Base-by-base conservation (phyloP, 2,888 invertebrate species). In the Lepidochitona cinerea region DNA sequence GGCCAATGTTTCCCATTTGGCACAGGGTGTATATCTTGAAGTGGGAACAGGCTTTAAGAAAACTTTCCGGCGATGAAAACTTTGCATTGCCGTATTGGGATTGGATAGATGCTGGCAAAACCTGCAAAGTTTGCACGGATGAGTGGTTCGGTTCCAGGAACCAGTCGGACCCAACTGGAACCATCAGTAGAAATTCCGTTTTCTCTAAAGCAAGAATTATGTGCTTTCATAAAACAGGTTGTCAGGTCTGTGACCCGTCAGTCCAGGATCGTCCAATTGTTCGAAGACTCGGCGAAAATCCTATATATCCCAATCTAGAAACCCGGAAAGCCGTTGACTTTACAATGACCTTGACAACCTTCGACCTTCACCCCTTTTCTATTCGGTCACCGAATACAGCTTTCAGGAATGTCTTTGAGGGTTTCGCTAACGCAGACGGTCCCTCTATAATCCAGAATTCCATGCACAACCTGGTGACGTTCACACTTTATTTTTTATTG, bases 71-170 rank as follows among this genome's bases (percentile, higher is more conserved):
- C 33, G 66, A 66, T 26, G 37, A 36, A 18, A 23, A 18, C 3
- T 66, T 66, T 37, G 2, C 68, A 18, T 37, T 74, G 7, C 74
- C 74, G n/a, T 74, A 74, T 35, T 74, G 74, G 74, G 68, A 74
- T 41, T 74, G 74, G 74, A 68, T 37, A 5, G 70, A 73, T 37
- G 29, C 68, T 23, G 49, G 49, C 37, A n/a, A 41, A 32, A 12
- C 23, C 18, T 68, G 68, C 33, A 49, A 68, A 14, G 32, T 68
- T 41, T 68, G 68, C 18, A 68, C 68, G 33, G n/a, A 41, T n/a
- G 68, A 68, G 4, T 49, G 14, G 52, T 49, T 68, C 68, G 68
- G 68, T 3, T 14, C 68, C 1, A 52, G 18, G 3, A 41, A 32
- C n/a, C 7, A 9, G 26, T 49, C n/a, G 18, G 66, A 66, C 26